These are phyloP conservation scores for Phaonia tiefii DNA, from an alignment of 2,888 invertebrate genomes.

Conservation along the genomic window DNA sequence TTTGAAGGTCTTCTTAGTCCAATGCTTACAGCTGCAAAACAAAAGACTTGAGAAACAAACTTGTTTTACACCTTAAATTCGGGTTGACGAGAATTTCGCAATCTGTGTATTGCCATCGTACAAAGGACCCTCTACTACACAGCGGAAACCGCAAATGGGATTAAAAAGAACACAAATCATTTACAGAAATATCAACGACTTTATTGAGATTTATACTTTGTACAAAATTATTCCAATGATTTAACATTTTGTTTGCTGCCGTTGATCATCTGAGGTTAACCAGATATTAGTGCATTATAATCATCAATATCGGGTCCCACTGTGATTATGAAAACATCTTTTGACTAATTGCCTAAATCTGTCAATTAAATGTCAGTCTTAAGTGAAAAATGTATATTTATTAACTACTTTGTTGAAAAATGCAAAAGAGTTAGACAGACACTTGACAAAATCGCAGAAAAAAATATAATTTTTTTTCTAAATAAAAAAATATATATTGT, in stretches of 20 bases:
- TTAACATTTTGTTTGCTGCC: slow-evolving; percentile 19
- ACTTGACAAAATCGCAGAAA: slow-evolving; percentile 17
- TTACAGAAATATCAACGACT: too few relatives aligned
- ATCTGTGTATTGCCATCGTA: too few relatives aligned
- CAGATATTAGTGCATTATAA: slow-evolving; percentile 39
- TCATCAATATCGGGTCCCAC: slow-evolving; percentile 24
- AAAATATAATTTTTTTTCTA: too few relatives aligned
- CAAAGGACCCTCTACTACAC: too few relatives aligned
- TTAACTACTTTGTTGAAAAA: slow-evolving; percentile 40
- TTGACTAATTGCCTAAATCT: slow-evolving; percentile 73
- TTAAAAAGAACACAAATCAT: slow-evolving; percentile 28
- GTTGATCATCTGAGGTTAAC: slow-evolving; percentile 50
- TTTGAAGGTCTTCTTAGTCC: too few relatives aligned
- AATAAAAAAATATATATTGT: slow-evolving; percentile 2
- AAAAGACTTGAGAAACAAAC: slow-evolving; percentile 12
- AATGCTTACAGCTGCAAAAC: neutral
- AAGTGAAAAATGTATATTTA: slow-evolving; percentile 50
- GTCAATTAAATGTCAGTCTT: slow-evolving; percentile 73
- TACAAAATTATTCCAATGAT: too few relatives aligned
- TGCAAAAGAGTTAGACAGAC: slow-evolving; percentile 33
- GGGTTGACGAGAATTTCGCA: too few relatives aligned
- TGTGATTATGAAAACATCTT: slow-evolving; percentile 40
- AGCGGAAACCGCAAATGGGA: neutral
- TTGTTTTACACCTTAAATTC: neutral
- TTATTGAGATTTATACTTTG: too few relatives aligned